Base-by-base conservation (phyloP, 2,797 vertebrate genomes). In the Megaceryle alcyon region DNA sequence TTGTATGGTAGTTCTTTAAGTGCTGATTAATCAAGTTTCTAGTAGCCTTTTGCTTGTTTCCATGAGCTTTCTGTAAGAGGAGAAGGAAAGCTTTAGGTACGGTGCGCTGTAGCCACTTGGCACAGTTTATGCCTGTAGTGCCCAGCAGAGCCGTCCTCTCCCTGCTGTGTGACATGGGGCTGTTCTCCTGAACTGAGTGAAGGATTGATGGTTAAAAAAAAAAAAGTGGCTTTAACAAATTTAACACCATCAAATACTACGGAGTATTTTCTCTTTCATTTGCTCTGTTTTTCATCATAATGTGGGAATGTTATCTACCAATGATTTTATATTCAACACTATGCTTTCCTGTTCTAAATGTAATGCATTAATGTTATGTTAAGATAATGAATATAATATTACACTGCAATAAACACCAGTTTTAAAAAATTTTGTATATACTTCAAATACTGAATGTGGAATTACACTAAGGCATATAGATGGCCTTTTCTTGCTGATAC, bases 51-150 rank as follows among this genome's bases (percentile, higher is more conserved):
- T 66, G 12, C 59, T 61, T 79, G 15, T 82, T 23, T 77, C 0
- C 6, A 2, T 54, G 37, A 89, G 9, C 41, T 12, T 49, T 72
- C 26, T n/a, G 6, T 43, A n/a, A 60, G 61, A 66, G 39, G 61
- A 66, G 39, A 28, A 76, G 46, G 7, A 54, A 43, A 51, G 9
- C 12, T 70, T 69, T 82, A 44, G n/a, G 23, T 29, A 13, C 0
- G 0, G 8, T 39, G 10, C 29, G 63, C 4, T 20, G 0, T 17
- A 54, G n/a, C 63, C 23, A 44, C 51, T 56, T 61, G n/a, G 4
- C 39, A 10, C 20, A 48, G 46, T 48, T 48, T 22, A 48, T 23
- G 5, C 4, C 2, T 10, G 12, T 12, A 65, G 23, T 2, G 2
- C 29, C 10, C 21, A 85, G 51, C 21, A 66, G 56, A 44, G 17